Base-by-base conservation (phyloP, 2,797 vertebrate genomes). In the Acrossocheilus wenchowensis region DNA sequence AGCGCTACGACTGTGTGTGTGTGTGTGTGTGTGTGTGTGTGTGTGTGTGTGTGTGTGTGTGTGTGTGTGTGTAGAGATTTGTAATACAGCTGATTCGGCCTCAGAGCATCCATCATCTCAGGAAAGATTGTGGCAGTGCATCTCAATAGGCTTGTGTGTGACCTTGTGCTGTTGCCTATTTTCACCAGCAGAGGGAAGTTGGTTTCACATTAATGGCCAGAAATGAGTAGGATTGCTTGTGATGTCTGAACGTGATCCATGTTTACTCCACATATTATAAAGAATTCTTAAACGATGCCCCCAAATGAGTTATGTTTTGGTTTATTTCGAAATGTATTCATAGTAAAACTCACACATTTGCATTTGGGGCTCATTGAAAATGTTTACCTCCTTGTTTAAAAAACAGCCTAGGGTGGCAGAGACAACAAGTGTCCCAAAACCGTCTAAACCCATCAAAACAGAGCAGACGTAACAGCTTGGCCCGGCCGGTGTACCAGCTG, bases 81-180 rank as follows among this genome's bases (percentile, higher is more conserved):
- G 64, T 81, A 69, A 30, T 82, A 36, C 81, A 69, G 57, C 66
- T 64, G 74, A 83, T 83, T 87, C 66, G 21, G 45, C 41, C 43
- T 36, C 57, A 48, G 52, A 87, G 43, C 81, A 83, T 87, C 81
- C 57, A 77, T 88, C 68, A 83, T 82, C 50, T 83, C 26, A 11
- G 57, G 80, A 88, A 23, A 36, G 66, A 41, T 74, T 82, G 34
- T 45, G 62, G 45, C 71, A 78, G 50, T 2, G 50, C 50, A 82
- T 78, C 68, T 64, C 52, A 48, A 79, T 60, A 21, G 64, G n/a
- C n/a, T 34, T 36, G 14, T 19, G 57, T 78, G n/a, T 52, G 54
- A 23, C n/a, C 15, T 21, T 14, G 26, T 39, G 71, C 57, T 21
- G 14, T 50, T 45, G 66, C 11, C 30, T 14, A 5, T 43, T 52